These are phyloP conservation scores for Notospermus geniculatus DNA, from an alignment of 1,140 invertebrate genomes.

Conservation along the genomic window DNA sequence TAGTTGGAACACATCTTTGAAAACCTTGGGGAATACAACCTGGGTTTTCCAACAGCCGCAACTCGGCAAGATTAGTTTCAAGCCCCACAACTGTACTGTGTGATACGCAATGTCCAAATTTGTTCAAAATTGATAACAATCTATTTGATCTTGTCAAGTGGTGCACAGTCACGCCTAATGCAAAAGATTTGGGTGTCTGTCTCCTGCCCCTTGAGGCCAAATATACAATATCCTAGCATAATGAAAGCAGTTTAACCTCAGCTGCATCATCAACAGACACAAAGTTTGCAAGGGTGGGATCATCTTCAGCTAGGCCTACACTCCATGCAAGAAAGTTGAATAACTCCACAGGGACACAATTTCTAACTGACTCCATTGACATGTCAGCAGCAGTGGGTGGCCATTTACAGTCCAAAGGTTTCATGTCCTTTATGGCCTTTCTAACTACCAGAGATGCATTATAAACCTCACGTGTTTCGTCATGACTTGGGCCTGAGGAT, in stretches of 20 bases:
- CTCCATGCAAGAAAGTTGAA: constrained; percentile 6
- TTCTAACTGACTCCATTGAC: neutral
- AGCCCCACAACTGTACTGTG: no score
- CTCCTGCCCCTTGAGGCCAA: neutral
- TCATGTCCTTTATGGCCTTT: no score
- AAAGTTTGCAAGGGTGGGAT: neutral
- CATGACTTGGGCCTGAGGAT: no score
- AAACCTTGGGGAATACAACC: no score
- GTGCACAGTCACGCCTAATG: neutral
- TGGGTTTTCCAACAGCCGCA: no score
- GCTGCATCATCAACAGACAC: neutral
- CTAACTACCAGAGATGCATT: no score
- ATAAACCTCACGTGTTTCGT: no score
- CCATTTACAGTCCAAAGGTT: constrained; percentile 2
- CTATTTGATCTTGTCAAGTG: no score
- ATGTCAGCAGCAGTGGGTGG: neutral
- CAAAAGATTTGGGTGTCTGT: neutral
- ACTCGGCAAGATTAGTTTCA: no score
- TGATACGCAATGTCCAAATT: no score
- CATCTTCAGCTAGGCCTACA: neutral
- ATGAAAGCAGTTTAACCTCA: constrained; percentile 1
- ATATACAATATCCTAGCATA: constrained; percentile 4
- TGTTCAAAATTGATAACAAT: no score
- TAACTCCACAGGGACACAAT: neutral
- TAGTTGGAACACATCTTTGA: no score